Base-by-base conservation (phyloP, 2,797 vertebrate species). In the Euphonia xanthogaster region DNA sequence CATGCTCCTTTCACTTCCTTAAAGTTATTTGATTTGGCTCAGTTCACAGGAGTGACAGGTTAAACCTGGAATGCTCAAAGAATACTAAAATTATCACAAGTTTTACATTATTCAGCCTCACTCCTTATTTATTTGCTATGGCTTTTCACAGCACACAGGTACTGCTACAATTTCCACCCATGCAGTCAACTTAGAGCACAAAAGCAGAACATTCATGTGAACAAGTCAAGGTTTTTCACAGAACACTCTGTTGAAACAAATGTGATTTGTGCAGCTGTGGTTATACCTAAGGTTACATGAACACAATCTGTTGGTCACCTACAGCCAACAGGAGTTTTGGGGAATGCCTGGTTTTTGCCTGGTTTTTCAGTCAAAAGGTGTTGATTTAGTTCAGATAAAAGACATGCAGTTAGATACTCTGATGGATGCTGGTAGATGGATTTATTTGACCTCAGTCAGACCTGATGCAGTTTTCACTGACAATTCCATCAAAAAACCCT, bases 291-390 rank as follows among this genome's bases (percentile, higher is more conserved):
- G 0, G 1, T 12, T 27, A 37, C 21, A 16, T 14, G 10, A 27
- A 5, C 19, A 30, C 14, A 31, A 6, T 9, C 50, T 28, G 0
- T 8, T 28, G n/a, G 47, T 62, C 47, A 57, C 44, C n/a, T 62
- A 2, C 35, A 84, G 47, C 27, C 47, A 39, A 14, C 2, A 28
- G 18, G 28, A 81, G 12, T 45, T 68, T 54, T 40, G 15, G 35
- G 15, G 12, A 77, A 31, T 5, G 9, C 3, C 9, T 86, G 1
- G 1, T 15, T 51, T 73, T 55, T 48, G 2, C 28, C 57, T 71
- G 7, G 0, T 54, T 87, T 80, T 47, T 66, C n/a, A 16, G 18
- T 66, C 8, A 68, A 27, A 65, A 3, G 1, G 1, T 7, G 16
- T 44, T 57, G 30, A 25, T 86, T 68, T 58, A 62, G 15, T 37